Base-by-base conservation (phyloP, 1,140 invertebrate genomes). In the Drosophila eugracilis region DNA sequence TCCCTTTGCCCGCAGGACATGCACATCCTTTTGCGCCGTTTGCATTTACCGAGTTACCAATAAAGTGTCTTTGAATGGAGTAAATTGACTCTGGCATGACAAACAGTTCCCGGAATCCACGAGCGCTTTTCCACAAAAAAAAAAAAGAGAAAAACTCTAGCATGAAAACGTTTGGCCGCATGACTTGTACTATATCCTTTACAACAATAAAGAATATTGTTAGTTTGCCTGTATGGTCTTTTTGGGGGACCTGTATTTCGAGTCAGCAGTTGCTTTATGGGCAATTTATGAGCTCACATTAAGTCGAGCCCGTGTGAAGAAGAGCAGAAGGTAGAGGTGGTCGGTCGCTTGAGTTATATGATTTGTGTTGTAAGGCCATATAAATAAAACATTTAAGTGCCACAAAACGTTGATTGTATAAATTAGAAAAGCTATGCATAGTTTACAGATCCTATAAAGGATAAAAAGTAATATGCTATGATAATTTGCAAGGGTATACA, bases 31-130 rank as follows among this genome's bases (percentile, higher is more conserved):
- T 39, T 24, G 53, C 15, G 37, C 50, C 54, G 41, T 47, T 37
- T 42, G 49, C 54, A 72, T 44, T 45, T 63, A 52, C 47, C 74
- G 79, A 86, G 65, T 75, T 75, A 76, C 83, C 81, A 88, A 88
- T 86, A 83, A 78, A 86, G 79, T 81, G 74, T 67, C 83, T 78
- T 72, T 81, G 74, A 88, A 88, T 75, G 78, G 78, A 75, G 74
- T 75, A 86, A 86, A 86, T 85, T 85, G 81, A 85, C 83, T 88
- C 50, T 78, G 83, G 77, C 83, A 86, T 86, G 81, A 86, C 81
- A 88, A 78, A 86, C 81, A 88, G 63, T 88, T 81, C 80, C 49
- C 28, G 39, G 72, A 77, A 67, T 42, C 22, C 58, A 37, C 22
- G 19, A 22, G 42, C 12, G n/a, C n/a, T n/a, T n/a, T n/a, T n/a